A percentile compares a stretch with the other conserved stretches of the same genome.
phyloP scores from a whole-genome alignment of 1,140 invertebrate genomes.

The Atta colombica region DNA sequence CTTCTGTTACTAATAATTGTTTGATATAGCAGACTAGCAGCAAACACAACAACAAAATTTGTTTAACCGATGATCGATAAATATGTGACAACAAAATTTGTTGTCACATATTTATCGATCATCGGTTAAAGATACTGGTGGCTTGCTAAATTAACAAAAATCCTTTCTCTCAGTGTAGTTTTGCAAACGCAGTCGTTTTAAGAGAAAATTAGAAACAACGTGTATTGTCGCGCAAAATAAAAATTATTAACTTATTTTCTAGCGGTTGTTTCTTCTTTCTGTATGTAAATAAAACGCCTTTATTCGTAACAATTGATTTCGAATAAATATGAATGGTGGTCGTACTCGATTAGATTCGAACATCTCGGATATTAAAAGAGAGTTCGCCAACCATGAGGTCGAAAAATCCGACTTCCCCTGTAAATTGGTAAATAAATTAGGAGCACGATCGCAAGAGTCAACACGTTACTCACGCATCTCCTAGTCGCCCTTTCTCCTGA shows the following conservation, averaged over 20 bases:
- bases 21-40: no score
- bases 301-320: neutral
- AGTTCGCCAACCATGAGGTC: neutral
- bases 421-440: slow-evolving; percentile 82
- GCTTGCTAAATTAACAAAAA: no score
- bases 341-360: neutral
- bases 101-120: no score
- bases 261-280: neutral
- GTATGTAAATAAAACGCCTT: neutral
- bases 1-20: no score
- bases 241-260: neutral
- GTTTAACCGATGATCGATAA: no score
- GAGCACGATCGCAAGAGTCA: slow-evolving; percentile 74
- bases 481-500: slow-evolving; percentile 6
- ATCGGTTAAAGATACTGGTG: no score
- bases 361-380: neutral
- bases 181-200: neutral
- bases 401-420: slow-evolving; percentile 72
- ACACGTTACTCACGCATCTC: slow-evolving; percentile 70
- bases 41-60: no score
- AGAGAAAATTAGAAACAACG: neutral
- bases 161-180: neutral
- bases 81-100: no score
- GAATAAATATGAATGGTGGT: neutral
- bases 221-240: neutral